Evolutionary conservation across 2,888 invertebrate genomes (phyloP), one percentile per base, ranked within the genome.

Genomic region (Machimus rusticus): DNA sequence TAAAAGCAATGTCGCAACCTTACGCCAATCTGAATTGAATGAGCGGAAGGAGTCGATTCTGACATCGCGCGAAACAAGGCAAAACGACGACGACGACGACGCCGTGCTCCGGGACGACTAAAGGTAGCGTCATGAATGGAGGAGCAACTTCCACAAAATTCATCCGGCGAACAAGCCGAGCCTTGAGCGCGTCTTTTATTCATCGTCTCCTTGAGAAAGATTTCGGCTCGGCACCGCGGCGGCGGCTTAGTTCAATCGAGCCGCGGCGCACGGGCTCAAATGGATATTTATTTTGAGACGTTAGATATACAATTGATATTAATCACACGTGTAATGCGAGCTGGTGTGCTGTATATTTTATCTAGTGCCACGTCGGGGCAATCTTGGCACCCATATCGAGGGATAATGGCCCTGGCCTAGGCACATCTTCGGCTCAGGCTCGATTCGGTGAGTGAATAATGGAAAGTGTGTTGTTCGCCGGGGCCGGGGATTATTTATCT

Each of bases 261-360:
- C 86, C 84, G 84, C 43, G 51, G 51, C 76, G 81, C 86, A 31
- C 85, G 46, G 87, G 82, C 87, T 87, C 77, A 88, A 89, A 89
- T 88, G 88, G 89, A 89, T 89, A 89, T 89, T 89, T 89, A 89
- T 89, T 89, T 88, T 87, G 86, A 88, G 88, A 89, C 89, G 89
- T 89, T 89, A 89, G 89, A 89, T 89, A 89, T 89, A 88, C 89
- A 89, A 89, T 89, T 89, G 89, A 89, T 89, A 89, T 89, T 89
- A 89, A 89, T 89, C 89, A 89, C 89, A 89, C 89, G 89, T 89
- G 89, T 89, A 89, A 89, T 89, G 89, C 87, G 86, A 88, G 88
- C 88, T 88, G 88, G 88, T 87, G 88, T 74, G 57, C 88, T 76
- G 74, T 74, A 87, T 57, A 79, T 74, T 88, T 76, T 81, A 81